Conservation (phyloP, 2,888 invertebrate genomes). For the Melieria picta region DNA sequence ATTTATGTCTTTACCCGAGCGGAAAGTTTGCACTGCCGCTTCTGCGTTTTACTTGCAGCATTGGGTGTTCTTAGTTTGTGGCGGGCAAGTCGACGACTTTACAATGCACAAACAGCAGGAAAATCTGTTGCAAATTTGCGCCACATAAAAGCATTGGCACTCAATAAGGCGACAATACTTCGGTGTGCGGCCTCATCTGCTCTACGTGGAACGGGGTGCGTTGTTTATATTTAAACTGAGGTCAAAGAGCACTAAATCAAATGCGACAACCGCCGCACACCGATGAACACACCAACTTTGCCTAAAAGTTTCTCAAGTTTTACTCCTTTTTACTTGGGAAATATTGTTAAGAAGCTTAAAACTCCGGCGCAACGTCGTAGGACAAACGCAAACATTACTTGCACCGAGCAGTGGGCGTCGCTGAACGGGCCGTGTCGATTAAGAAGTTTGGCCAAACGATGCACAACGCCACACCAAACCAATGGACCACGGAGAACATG, state of each 20-base stretch:
- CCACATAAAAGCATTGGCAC: slow-evolving; percentile 26
- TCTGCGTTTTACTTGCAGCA: neutral
- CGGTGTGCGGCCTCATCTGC: too few species aligned
- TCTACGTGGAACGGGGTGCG: too few species aligned
- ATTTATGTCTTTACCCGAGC: slow-evolving; percentile 60
- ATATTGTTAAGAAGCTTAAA: slow-evolving; percentile 56
- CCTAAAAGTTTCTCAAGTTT: slow-evolving; percentile 11
- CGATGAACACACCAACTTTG: slow-evolving; percentile 10
- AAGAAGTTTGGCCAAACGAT: slow-evolving; percentile 11
- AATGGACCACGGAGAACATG: too few species aligned
- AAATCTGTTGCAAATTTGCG: slow-evolving; percentile 29
- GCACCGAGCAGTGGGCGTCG: neutral
- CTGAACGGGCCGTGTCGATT: slow-evolving; percentile 20
- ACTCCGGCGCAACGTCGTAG: slow-evolving; percentile 52
- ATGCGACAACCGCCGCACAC: slow-evolving; percentile 48
- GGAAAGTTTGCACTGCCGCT: slow-evolving; percentile 45
- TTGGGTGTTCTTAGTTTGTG: slow-evolving; percentile 39
- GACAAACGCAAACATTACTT: slow-evolving; percentile 25
- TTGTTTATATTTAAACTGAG: slow-evolving; percentile 66
- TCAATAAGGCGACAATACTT: slow-evolving; percentile 26
- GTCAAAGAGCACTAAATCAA: slow-evolving; percentile 66
- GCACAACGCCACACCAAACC: too few species aligned
- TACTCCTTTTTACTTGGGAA: too few species aligned
- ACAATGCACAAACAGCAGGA: neutral
- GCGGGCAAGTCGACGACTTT: slow-evolving; percentile 25